Evolutionary conservation across 2,113 vertebrate genomes (phyloP).

Genomic region (Myxocyprinus asiaticus): DNA sequence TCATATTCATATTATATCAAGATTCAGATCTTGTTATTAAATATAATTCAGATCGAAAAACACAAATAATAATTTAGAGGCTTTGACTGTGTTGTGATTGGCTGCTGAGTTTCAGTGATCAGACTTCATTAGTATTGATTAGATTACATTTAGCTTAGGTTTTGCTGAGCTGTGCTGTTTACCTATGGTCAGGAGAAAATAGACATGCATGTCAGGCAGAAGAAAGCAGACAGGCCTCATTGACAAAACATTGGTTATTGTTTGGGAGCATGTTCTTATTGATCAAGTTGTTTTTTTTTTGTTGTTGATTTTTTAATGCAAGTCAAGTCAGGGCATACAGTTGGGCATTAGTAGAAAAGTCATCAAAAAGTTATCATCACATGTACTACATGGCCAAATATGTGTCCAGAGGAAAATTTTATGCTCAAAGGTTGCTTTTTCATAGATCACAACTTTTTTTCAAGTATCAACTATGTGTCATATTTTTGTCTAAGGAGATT

Average conservation of each 20-base stretch:
- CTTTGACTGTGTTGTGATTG: slow-evolving; percentile 39
- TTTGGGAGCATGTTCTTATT: too few species aligned
- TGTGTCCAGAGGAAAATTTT: too few species aligned
- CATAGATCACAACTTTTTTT: too few species aligned
- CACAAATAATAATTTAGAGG: slow-evolving; percentile 31
- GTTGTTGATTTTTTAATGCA: neutral
- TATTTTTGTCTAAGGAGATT: too few species aligned
- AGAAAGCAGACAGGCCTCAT: slow-evolving; percentile 22
- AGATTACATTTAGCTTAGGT: slow-evolving; percentile 10
- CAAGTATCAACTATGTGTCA: too few species aligned
- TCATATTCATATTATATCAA: slow-evolving; percentile 1
- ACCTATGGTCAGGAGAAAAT: slow-evolving; percentile 26
- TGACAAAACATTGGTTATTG: neutral
- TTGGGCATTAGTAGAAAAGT: too few species aligned
- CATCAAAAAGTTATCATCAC: neutral
- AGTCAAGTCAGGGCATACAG: neutral
- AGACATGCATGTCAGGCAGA: neutral
- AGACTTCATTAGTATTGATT: slow-evolving; percentile 51
- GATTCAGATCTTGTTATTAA: neutral
- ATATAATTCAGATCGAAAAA: slow-evolving; percentile 10
- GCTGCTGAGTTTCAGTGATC: slow-evolving; percentile 34
- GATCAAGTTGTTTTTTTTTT: too few species aligned
- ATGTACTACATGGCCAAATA: too few species aligned
- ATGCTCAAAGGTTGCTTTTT: too few species aligned
- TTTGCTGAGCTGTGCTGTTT: slow-evolving; percentile 35